Percentiles rank a stretch among this genome's conserved stretches.
phyloP scores from a whole-genome alignment of 1,140 invertebrate genomes.

The Cotesia typhae region DNA sequence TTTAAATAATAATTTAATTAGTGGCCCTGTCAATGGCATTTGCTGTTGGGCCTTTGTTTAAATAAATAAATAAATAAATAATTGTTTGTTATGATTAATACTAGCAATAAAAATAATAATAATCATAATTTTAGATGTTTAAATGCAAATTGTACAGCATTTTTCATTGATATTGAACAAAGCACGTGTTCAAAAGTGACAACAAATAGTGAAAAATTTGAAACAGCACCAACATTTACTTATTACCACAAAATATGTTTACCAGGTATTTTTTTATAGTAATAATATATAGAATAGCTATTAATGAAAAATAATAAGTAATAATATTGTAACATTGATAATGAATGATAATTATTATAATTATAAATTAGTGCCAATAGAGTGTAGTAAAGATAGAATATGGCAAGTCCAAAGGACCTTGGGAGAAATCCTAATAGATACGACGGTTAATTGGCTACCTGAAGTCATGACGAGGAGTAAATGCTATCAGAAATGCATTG shows the following conservation, averaged over 20 bases:
- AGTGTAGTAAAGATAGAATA: conserved; percentile 45
- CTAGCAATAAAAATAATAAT: neutral
- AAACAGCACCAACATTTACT: conserved; percentile 51
- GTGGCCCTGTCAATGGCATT: too few relatives aligned
- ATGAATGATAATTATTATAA: neutral
- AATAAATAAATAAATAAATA: too few relatives aligned
- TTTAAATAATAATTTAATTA: too few relatives aligned
- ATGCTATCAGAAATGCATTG: conserved; percentile 55
- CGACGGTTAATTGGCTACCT: conserved; percentile 38
- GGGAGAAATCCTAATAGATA: conserved; percentile 53
- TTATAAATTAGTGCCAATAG: conserved; percentile 44
- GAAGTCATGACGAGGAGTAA: conserved; percentile 44
- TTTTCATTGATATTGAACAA: conserved; percentile 53
- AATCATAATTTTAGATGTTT: conserved; percentile 47
- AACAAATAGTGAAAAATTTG: conserved; percentile 47
- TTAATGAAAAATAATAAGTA: neutral
- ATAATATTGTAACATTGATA: neutral
- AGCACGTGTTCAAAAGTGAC: conserved; percentile 53
- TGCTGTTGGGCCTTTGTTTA: too few relatives aligned
- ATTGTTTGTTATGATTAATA: too few relatives aligned
- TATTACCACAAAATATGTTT: conserved; percentile 56
- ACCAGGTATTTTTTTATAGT: conserved; percentile 44
- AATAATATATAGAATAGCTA: neutral
- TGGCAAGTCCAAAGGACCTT: conserved; percentile 58
- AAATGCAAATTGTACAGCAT: conserved; percentile 54